Evolutionary conservation across 53 echinoderm and acorn worm genomes (phyloP).

Genomic region (Zoroaster sp.): DNA sequence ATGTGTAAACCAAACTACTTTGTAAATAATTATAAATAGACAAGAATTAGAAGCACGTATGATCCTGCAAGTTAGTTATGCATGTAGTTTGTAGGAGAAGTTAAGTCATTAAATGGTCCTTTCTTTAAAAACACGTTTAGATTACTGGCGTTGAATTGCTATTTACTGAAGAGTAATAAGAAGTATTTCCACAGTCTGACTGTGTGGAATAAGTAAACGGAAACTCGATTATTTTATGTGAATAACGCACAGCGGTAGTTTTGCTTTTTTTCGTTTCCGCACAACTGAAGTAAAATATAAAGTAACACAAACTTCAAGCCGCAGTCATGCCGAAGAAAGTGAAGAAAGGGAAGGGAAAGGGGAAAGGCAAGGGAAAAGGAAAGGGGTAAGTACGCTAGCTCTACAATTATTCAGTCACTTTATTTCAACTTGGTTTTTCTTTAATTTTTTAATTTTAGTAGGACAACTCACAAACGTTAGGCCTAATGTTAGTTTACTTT

Average conservation of each 20-base stretch:
- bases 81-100: neutral
- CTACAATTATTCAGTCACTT: neutral
- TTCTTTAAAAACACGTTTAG: neutral
- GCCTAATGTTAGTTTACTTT: no score
- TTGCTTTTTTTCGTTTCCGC: no score
- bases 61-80: no score
- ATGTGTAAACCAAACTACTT: neutral
- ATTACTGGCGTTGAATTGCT: neutral
- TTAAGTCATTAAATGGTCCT: neutral
- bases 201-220: neutral
- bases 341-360: constrained; percentile 47
- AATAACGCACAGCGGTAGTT: neutral
- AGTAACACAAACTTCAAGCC: no score
- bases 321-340: constrained; percentile 41
- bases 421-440: no score
- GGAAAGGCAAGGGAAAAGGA: constrained; percentile 53
- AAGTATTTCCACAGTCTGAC: neutral
- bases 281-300: no score
- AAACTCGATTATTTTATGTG: neutral
- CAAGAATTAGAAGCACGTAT: no score
- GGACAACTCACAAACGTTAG: no score
- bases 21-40: no score
- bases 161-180: neutral
- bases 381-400: constrained; percentile 13
- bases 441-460: no score